phyloP scores from a whole-genome alignment of 2,888 invertebrate species.

The Trichopria drosophilae region DNA sequence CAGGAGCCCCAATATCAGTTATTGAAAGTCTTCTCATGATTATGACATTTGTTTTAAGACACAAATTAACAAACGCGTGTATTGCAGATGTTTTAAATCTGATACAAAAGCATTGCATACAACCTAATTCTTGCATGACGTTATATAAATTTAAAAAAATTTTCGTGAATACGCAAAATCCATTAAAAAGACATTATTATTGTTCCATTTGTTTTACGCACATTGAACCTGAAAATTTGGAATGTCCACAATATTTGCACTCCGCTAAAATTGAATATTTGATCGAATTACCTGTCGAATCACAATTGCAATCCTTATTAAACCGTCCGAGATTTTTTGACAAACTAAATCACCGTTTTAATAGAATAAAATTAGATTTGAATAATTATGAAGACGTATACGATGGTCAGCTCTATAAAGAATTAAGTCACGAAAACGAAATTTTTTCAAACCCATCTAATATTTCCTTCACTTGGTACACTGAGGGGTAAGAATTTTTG shows the following conservation, averaged over 20 bases:
- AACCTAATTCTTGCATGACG: conserved; percentile 13
- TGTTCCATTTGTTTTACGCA: conserved; percentile 4
- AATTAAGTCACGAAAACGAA: conserved; percentile 16
- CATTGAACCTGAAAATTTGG: neutral
- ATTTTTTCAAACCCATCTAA: conserved; percentile 22
- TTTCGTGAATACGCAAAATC: neutral
- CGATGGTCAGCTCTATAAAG: conserved; percentile 14
- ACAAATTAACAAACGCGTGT: conserved; percentile 1
- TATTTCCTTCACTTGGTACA: conserved; percentile 33
- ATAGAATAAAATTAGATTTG: conserved; percentile 12
- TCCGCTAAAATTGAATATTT: conserved; percentile 13
- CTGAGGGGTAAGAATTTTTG: conserved; percentile 34
- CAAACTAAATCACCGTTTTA: conserved; percentile 30
- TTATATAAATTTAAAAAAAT: conserved; percentile 19
- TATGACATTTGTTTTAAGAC: conserved; percentile 12
- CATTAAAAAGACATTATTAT: conserved; percentile 17
- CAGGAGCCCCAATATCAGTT: conserved; percentile 11
- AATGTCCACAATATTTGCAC: conserved; percentile 5
- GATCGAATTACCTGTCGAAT: conserved; percentile 15
- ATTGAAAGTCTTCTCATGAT: conserved; percentile 17
- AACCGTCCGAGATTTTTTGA: conserved; percentile 10
- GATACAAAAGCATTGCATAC: conserved; percentile 11
- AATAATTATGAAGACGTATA: conserved; percentile 18
- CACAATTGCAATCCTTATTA: conserved; percentile 13
- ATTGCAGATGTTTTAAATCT: conserved; percentile 2